Percentiles rank a stretch among this genome's conserved stretches.
Conservation (phyloP, 2,797 vertebrate species). For the Tragelaphus oryx region DNA sequence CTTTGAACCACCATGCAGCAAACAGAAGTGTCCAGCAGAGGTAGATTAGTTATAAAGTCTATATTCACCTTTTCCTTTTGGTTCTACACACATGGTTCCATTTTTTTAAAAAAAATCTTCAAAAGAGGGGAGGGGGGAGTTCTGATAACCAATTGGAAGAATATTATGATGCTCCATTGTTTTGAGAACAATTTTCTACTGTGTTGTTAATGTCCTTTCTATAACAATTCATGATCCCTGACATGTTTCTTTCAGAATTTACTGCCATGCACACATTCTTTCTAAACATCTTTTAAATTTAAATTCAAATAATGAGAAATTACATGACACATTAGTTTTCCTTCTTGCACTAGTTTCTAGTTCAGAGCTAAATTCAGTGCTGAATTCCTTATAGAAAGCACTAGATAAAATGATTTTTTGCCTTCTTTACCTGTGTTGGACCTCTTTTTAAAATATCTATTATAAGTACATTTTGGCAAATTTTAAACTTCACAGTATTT, state of each 20-base stretch:
- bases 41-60: background rate
- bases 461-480: background rate
- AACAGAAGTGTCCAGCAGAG: background rate
- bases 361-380: background rate
- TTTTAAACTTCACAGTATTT: background rate
- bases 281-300: background rate
- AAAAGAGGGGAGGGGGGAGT: background rate
- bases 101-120: background rate
- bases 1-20: conserved; percentile 6
- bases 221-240: background rate
- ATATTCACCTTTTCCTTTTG: background rate
- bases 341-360: background rate
- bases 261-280: background rate
- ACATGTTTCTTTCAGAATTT: background rate
- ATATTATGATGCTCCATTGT: background rate
- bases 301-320: conserved; percentile 6
- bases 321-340: background rate
- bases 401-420: background rate
- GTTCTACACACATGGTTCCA: background rate
- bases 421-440: background rate
- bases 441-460: background rate
- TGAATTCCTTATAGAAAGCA: background rate
- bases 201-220: background rate
- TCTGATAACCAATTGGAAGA: background rate
- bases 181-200: background rate